Base-by-base conservation (phyloP, 2,797 vertebrate species). In the Microctenopoma lineatum region DNA sequence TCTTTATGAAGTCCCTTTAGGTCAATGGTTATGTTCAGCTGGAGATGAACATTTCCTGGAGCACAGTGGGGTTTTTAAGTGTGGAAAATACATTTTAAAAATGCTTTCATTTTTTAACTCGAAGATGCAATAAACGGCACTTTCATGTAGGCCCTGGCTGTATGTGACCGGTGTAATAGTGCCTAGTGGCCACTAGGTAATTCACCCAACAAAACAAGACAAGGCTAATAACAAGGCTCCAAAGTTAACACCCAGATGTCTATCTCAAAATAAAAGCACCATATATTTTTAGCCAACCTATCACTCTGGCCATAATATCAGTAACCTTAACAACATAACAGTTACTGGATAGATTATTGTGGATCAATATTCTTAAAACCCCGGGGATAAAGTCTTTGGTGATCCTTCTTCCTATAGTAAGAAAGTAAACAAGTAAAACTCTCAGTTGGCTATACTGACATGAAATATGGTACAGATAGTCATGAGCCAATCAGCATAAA, bases 101-200 rank as follows among this genome's bases (percentile, higher is more conserved):
- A 57, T 47, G 6, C 36, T 60, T 55, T 2, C 15, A 11, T 52
- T 45, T 21, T 32, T 52, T 13, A 18, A 55, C 44, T 52, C 1
- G 29, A 57, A 51, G 7, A 45, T 56, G 63, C 48, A 66, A 52
- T 51, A 48, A 73, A 84, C 65, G 64, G 56, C 63, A 54, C 12
- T 2, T 58, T 74, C 44, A 62, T 29, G 34, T 55, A 25, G 36
- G 44, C 44, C n/a, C 29, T 8, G 14, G 36, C 29, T 42, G 41
- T 77, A 75, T 55, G 3, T 47, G 38, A 34, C 41, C 51, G 34
- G 26, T 36, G 45, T 5, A 0, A 26, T 15, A 67, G 12, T 56
- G n/a, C 51, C 39, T 46, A 29, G 16, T 46, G 54, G 9, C 21
- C 21, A 42, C 7, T 45, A 48, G 46, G 36, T 5, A 16, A 32